A percentile compares a stretch with the other conserved stretches of the same genome.
phyloP scores from a whole-genome alignment of 2,797 vertebrate genomes.

The Brachyalestes nurse region DNA sequence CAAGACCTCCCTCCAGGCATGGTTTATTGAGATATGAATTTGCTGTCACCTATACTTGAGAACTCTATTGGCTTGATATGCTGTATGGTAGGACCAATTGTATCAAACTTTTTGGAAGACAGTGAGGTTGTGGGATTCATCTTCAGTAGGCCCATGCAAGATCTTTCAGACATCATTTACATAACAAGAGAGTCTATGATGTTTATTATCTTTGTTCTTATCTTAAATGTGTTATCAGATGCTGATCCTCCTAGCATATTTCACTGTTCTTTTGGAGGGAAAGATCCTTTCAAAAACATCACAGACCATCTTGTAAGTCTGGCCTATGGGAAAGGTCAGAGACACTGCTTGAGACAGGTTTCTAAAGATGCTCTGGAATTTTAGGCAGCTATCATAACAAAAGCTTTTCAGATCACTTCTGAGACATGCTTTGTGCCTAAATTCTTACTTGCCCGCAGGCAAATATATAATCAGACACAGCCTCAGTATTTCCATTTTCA shows the following conservation, averaged over 20 bases:
- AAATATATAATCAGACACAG: slow-evolving; percentile 27
- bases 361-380: neutral
- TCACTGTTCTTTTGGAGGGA: slow-evolving; percentile 1
- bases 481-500: neutral
- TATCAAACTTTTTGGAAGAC: slow-evolving; percentile 26
- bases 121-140: slow-evolving; percentile 35
- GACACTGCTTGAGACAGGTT: neutral
- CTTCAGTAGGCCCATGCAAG: neutral
- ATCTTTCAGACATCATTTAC: slow-evolving; percentile 34
- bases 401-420: slow-evolving; percentile 19
- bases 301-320: slow-evolving; percentile 4
- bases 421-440: slow-evolving; percentile 8
- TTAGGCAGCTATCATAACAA: neutral
- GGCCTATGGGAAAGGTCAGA: slow-evolving; percentile 5
- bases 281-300: slow-evolving; percentile 8
- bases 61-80: slow-evolving; percentile 44
- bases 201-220: slow-evolving; percentile 11
- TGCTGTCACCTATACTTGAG: slow-evolving; percentile 50
- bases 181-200: slow-evolving; percentile 12
- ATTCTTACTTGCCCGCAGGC: slow-evolving; percentile 16
- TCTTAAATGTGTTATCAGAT: neutral
- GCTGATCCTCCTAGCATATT: neutral
- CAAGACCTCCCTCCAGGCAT: slow-evolving; percentile 50
- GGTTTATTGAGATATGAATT: slow-evolving; percentile 54
- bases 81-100: slow-evolving; percentile 38